phyloP scores from a whole-genome alignment of 2,888 invertebrate species.

The Nephrotoma flavescens region DNA sequence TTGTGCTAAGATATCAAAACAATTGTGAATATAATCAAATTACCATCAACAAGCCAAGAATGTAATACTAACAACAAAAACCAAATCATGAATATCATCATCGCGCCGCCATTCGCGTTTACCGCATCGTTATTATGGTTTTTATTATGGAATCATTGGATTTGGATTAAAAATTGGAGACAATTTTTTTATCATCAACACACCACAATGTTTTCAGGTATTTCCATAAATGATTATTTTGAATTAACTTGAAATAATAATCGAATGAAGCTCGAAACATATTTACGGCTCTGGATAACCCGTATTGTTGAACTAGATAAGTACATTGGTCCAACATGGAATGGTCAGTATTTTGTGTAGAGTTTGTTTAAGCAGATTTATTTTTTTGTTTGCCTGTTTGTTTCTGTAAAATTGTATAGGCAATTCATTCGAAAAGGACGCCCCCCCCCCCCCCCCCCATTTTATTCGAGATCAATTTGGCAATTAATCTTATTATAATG shows the following conservation, averaged over 20 bases:
- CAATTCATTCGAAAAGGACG: too few relatives aligned
- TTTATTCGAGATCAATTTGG: too few relatives aligned
- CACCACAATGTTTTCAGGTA: not conserved
- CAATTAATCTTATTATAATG: too few relatives aligned
- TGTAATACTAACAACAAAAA: not conserved
- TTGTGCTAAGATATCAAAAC: not conserved
- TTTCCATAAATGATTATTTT: not conserved
- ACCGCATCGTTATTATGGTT: not conserved
- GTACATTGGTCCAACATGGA: too few relatives aligned
- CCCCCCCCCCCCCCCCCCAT: too few relatives aligned
- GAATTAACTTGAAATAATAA: not conserved
- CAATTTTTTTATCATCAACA: not conserved
- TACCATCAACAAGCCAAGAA: not conserved
- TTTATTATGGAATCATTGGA: not conserved
- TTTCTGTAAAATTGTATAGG: too few relatives aligned
- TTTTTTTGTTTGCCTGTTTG: too few relatives aligned
- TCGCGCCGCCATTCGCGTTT: not conserved
- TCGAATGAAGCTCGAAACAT: not conserved
- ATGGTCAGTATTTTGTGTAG: too few relatives aligned
- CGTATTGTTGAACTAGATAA: too few relatives aligned
- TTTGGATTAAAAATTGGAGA: not conserved
- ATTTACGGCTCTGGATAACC: too few relatives aligned
- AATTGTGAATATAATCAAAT: not conserved
- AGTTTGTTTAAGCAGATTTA: too few relatives aligned
- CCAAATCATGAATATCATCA: not conserved